phyloP scores from a whole-genome alignment of 2,797 vertebrate genomes.

The Lagorchestes hirsutus region DNA sequence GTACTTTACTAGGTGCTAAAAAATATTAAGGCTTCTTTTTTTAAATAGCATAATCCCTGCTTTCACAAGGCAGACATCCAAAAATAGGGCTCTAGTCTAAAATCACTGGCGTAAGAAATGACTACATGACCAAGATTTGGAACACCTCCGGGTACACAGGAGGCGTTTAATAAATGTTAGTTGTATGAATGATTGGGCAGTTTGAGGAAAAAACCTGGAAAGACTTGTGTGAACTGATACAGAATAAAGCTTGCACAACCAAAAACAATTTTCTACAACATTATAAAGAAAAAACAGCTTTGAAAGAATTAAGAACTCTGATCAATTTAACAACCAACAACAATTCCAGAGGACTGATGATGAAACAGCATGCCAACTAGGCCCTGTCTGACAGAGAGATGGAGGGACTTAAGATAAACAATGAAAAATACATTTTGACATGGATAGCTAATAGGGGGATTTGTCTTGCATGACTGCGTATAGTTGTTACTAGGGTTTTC shows the following conservation, averaged over 20 bases:
- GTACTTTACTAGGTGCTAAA: not conserved
- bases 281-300: not conserved
- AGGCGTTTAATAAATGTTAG: not conserved
- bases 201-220: not conserved
- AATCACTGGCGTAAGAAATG: not conserved
- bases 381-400: not conserved
- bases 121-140: not conserved
- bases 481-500: not conserved
- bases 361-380: not conserved
- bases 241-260: not conserved
- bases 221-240: not conserved
- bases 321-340: not conserved
- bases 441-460: not conserved
- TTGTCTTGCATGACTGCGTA: not conserved
- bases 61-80: not conserved
- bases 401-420: not conserved
- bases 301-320: not conserved
- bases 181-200: not conserved
- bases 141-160: not conserved
- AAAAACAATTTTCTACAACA: not conserved
- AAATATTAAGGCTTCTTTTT: not conserved
- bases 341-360: not conserved
- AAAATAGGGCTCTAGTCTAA: not conserved
- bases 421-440: not conserved
- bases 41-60: not conserved